These are phyloP conservation scores for Nansenia antarctica DNA, from an alignment of 2,113 vertebrate genomes.

Conservation along the genomic window DNA sequence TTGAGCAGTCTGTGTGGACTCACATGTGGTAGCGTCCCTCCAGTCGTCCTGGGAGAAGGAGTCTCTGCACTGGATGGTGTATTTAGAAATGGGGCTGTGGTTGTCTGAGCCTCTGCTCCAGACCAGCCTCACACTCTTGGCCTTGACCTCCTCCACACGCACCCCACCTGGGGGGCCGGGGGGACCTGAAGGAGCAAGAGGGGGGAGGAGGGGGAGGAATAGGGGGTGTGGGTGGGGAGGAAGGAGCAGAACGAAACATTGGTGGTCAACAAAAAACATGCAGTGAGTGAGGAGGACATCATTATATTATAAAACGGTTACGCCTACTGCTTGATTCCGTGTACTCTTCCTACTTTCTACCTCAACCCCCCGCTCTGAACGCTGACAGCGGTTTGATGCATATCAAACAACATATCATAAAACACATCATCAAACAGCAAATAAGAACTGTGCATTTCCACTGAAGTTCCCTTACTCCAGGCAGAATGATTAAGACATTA, in stretches of 20 bases:
- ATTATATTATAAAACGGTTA: not conserved
- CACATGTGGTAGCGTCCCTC: conserved; percentile 91
- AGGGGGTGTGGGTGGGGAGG: not conserved
- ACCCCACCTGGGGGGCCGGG: conserved; percentile 94
- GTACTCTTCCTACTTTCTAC: too few species aligned
- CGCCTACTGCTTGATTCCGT: conserved; percentile 17
- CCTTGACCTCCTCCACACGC: conserved; percentile 81
- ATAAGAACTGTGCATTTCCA: conserved; percentile 2
- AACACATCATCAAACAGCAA: not conserved
- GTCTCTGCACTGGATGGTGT: conserved; percentile 87
- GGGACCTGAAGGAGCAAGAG: conserved; percentile 76
- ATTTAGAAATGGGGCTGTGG: conserved; percentile 96
- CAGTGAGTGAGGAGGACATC: not conserved
- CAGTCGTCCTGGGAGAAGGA: conserved; percentile 79
- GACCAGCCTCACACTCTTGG: conserved; percentile 82
- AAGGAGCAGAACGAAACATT: not conserved
- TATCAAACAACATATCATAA: conserved; percentile 26
- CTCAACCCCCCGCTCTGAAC: too few species aligned
- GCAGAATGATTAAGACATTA: conserved; percentile 38
- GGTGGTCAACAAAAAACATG: not conserved
- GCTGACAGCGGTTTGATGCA: conserved; percentile 18
- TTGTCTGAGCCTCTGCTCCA: conserved; percentile 97
- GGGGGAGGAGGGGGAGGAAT: not conserved
- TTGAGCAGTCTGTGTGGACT: conserved; percentile 34
- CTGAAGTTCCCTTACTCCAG: conserved; percentile 9